Evolutionary conservation across 2,888 invertebrate species (phyloP), one percentile per base, ranked within the genome.

Genomic region (Strigamia transsilvanica): DNA sequence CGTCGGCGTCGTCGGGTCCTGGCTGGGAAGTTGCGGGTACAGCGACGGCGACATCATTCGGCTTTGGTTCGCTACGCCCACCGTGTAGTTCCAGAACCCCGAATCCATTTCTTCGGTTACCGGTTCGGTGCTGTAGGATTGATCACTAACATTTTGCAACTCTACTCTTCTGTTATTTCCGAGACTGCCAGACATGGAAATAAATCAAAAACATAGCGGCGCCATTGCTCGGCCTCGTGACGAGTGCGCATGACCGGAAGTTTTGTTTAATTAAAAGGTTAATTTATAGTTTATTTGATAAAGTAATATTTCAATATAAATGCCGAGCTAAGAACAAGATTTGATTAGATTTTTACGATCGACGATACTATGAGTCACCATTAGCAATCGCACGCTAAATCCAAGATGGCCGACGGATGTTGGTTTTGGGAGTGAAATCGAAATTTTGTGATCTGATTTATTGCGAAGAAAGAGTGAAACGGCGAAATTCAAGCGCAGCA

Each of bases 331-430:
- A 6, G 1, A 38, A 10, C n/a, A n/a, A n/a, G n/a, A n/a, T 18
- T n/a, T 18, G 5, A 21, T 56, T 21, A 21, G 56, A 18, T 9
- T 21, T 5, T 56, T 18, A 18, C n/a, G 18, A 38, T 56, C n/a
- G n/a, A n/a, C n/a, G n/a, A n/a, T n/a, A n/a, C n/a, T n/a, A n/a
- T n/a, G n/a, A n/a, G n/a, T n/a, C n/a, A 27, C 3, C 27, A 27
- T 27, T 46, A 9, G n/a, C 9, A 21, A 56, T 56, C 56, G 32
- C 32, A 73, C 32, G 73, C 1, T 23, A 6, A 73, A 27, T 73
- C 10, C 32, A 73, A 27, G 32, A 73, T 73, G 73, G 32, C 73
- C 73, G 73, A 10, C 73, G 73, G 73, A 73, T 27, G 32, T 73
- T 9, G 56, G 4, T 21, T 51, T 56, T 56, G 56, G 21, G 18